These are phyloP conservation scores for Enteromius paludinosus DNA, from an alignment of 2,797 vertebrate species.

Conservation along the genomic window DNA sequence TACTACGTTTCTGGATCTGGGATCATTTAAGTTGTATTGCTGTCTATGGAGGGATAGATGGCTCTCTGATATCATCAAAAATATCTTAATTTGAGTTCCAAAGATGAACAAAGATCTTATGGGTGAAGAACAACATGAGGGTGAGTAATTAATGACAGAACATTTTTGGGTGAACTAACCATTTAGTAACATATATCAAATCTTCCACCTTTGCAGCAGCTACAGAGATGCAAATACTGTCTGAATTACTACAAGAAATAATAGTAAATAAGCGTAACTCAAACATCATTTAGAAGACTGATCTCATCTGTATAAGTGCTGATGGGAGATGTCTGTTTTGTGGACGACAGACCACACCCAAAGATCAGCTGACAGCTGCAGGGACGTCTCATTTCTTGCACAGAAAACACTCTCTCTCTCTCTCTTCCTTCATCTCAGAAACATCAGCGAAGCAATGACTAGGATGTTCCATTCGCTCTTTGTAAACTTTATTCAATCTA, in stretches of 20 bases:
- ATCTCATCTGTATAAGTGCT: not conserved
- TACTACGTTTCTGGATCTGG: too few species aligned
- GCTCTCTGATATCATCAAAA: too few species aligned
- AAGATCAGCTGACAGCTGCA: slow-evolving; percentile 25
- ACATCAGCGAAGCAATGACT: not conserved
- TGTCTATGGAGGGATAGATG: too few species aligned
- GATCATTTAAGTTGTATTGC: too few species aligned
- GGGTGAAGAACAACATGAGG: too few species aligned
- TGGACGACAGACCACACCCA: slow-evolving; percentile 16
- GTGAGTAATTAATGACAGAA: too few species aligned
- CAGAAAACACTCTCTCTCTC: slow-evolving; percentile 3
- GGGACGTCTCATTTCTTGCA: not conserved
- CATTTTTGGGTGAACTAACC: too few species aligned
- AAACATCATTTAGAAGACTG: not conserved
- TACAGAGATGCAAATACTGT: not conserved
- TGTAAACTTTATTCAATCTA: slow-evolving; percentile 10
- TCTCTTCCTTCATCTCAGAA: not conserved
- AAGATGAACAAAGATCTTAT: too few species aligned
- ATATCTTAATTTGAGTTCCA: too few species aligned
- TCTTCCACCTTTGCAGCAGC: not conserved
- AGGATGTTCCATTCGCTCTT: not conserved
- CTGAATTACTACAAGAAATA: not conserved
- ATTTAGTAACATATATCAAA: too few species aligned
- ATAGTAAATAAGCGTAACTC: not conserved
- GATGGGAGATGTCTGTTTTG: slow-evolving; percentile 3